Base-by-base conservation (phyloP, 1,140 invertebrate genomes). In the Drosophila subpulchrella region DNA sequence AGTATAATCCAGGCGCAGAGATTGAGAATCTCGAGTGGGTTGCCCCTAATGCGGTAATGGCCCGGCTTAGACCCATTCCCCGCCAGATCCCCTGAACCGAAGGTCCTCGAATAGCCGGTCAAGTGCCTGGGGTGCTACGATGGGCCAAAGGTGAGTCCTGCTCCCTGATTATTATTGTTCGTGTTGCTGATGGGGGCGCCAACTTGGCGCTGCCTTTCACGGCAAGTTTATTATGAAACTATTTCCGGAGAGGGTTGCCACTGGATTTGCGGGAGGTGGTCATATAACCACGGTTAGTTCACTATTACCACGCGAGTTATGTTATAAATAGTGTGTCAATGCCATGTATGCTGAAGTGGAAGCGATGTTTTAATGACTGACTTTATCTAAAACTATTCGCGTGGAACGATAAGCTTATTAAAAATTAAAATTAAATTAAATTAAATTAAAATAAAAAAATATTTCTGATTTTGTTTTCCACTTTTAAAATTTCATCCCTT, bases 11-110 rank as follows among this genome's bases (percentile, higher is more conserved):
- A 34, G 46, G 55, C 57, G 71, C 77, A 55, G 73, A 81, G 81
- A 84, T 81, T 86, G 83, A 20, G 38, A 54, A 47, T 65, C 58
- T 72, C 65, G 62, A 76, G 74, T 71, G 81, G 72, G 50, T 68
- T 60, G 63, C 75, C 68, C 54, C 34, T 76, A 76, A 76, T 86
- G 84, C 66, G 83, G 56, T 88, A 88, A 86, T 81, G 58, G 61
- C 54, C 44, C 44, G 55, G 55, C 65, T 59, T 46, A 38, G 56
- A 55, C 20, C 42, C 38, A 51, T 41, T 32, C 48, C 27, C 65
- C 24, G 1, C 11, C 20, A 32, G 6, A 13, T 0, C 13, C 30
- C 34, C 12, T 17, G 11, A 39, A 24, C 12, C 6, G 17, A 61
- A 27, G 50, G 67, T 17, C 48, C 68, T 73, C 38, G 30, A 39